Base-by-base conservation (phyloP, 1,140 invertebrate species). In the Achroia grisella region DNA sequence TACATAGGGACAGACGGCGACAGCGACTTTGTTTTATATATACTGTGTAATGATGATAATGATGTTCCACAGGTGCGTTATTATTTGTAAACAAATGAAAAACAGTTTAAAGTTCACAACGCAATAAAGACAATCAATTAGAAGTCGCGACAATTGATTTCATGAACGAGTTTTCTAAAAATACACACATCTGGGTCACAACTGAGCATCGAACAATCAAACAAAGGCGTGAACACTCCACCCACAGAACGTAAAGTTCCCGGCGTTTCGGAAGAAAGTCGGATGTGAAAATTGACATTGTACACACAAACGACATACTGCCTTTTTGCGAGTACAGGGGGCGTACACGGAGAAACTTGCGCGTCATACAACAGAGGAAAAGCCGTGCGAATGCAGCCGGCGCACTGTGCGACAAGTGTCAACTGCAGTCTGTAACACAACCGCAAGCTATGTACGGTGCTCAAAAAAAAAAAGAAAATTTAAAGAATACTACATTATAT, bases 251-350 rank as follows among this genome's bases (percentile, higher is more conserved):
- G 17, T 23, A 23, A 23, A 3, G 48, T 61, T 59, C 62, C 55
- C 63, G 54, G 52, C 44, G 51, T 52, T 33, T 48, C 53, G 60
- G 63, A 78, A 63, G 75, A 77, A 83, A 80, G 79, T 83, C 71
- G 77, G 77, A 83, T 81, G 77, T 78, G 77, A 81, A 79, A 75
- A 71, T 68, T 52, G 57, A 62, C 63, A 72, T 74, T 74, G 63
- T 62, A 66, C 69, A 65, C 67, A 62, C 48, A 56, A 42, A 52
- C 55, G 55, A 56, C 60, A 62, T 59, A 67, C 64, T 56, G 57
- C 42, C 56, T 68, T 74, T 74, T 72, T 64, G 66, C 71, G 56
- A 58, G 53, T 48, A 50, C 60, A 69, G 64, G 62, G 65, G 57
- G 52, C 50, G 37, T n/a, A n/a, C n/a, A n/a, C 42, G 52, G 71